Evolutionary conservation across 2,888 invertebrate species (phyloP), one percentile per base, ranked within the genome.

Genomic region (Himalopsyche kuldschensis): DNA sequence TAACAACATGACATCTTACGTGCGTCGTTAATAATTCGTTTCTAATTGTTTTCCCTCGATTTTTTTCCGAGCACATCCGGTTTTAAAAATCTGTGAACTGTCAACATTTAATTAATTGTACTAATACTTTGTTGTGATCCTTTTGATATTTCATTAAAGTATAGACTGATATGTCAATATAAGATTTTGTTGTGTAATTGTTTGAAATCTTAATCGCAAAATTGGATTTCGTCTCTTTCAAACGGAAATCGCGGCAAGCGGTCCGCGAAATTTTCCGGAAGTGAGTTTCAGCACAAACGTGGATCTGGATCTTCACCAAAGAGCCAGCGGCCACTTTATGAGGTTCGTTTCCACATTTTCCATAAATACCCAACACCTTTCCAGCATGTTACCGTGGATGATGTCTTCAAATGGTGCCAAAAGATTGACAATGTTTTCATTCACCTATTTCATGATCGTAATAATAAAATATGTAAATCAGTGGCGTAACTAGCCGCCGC

Each of bases 291-390:
- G 32, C 17, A 30, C 48, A 78, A 81, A 88, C 91, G 93, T 95
- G 94, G 95, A 95, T 93, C 94, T 95, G 92, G 95, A 95, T 88
- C 93, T 95, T 89, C 95, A 95, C 88, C 94, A 95, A 92, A 94
- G 95, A 92, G 94, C 94, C 92, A 93, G 93, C 92, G 95, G 95
- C 91, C 95, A 95, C 93, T 94, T 95, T 89, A 94, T 95, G 92
- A 95, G 95, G 95, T 93, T 87, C 88, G 88, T 84, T 46, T 82
- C 55, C 41, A 41, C 3, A 41, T 41, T 41, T 41, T 41, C 15
- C 41, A 41, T 3, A 41, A 41, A 41, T 41, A 41, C 41, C 15
- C 15, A 11, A 41, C 15, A 4, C n/a, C n/a, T n/a, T n/a, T n/a
- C 35, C 35, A 35, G 15, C 41, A 35, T 35, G n/a, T 35, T 35